Base-by-base conservation (phyloP, 2,113 vertebrate genomes). In the Myiozetetes cayanensis region DNA sequence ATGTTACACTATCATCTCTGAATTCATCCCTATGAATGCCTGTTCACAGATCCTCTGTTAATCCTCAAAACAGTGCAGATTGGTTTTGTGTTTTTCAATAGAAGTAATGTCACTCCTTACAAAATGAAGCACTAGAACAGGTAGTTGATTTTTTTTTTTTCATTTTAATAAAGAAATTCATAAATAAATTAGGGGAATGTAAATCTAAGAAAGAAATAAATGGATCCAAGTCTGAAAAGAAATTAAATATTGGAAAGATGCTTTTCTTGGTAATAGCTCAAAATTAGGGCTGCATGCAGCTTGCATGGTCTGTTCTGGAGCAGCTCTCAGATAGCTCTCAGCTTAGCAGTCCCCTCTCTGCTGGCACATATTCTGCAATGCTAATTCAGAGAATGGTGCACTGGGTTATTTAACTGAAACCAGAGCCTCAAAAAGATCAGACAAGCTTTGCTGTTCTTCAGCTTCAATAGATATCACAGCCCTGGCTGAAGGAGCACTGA, bases 381-480 rank as follows among this genome's bases (percentile, higher is more conserved):
- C 44, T 88, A 76, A 87, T 71, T 74, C 79, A 67, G 28, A 73
- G 50, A 76, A n/a, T 4, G 27, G 16, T 47, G 58, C 4, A 2
- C 59, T 59, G 71, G 43, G 55, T 77, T 89, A 43, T 77, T 79
- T 70, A 53, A 58, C 67, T 89, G 84, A 91, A 91, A 90, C 33
- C 0, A 1, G 78, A 85, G 55, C 56, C 78, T 86, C 78, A 47
- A 59, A 93, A 72, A 89, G 49, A 94, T 87, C 67, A 75, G 93
- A 71, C 46, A 68, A 85, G 68, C 79, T 93, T 91, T 93, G 59
- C 90, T 83, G 74, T 79, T 85, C 85, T 91, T 85, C 74, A 47
- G 35, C 78, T 95, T 74, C 93, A 79, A 52, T 67, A 50, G 35
- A 56, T 93, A 90, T 58, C 55, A 25, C 76, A 94, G 90, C 20